phyloP scores from a whole-genome alignment of 2,797 vertebrate genomes.

The Fundulus diaphanus region DNA sequence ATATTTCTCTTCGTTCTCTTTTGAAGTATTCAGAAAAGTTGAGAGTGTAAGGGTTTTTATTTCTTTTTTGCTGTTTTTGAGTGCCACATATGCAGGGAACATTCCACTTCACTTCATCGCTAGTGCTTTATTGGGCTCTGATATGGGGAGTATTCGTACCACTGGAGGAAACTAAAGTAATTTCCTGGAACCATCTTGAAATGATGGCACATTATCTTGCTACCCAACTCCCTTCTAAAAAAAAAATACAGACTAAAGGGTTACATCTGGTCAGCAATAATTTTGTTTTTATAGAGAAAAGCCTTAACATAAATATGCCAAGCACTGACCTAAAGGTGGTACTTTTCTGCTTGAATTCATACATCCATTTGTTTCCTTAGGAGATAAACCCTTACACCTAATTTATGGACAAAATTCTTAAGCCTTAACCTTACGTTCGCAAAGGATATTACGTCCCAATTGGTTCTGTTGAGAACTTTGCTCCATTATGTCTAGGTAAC shows the following conservation, averaged over 20 bases:
- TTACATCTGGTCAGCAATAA: constrained; percentile 47
- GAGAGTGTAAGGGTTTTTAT: constrained; percentile 30
- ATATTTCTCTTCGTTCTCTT: constrained; percentile 12
- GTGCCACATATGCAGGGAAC: constrained; percentile 33
- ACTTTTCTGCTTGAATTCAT: constrained; percentile 29
- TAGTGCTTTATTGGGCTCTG: constrained; percentile 63
- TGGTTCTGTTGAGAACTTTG: not conserved
- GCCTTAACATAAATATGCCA: constrained; percentile 29
- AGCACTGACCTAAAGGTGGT: constrained; percentile 7
- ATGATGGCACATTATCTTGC: constrained; percentile 59
- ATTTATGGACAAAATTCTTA: not conserved
- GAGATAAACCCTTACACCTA: not conserved
- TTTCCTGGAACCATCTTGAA: constrained; percentile 60
- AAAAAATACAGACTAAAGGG: constrained; percentile 33
- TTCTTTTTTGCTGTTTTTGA: constrained; percentile 19
- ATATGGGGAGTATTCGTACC: constrained; percentile 49
- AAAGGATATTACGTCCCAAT: not conserved
- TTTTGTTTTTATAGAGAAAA: constrained; percentile 50
- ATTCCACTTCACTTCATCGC: constrained; percentile 44
- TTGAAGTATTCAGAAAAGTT: constrained; percentile 31
- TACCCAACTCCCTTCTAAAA: constrained; percentile 22
- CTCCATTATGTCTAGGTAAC: not conserved
- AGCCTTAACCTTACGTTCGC: not conserved
- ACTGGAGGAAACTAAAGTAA: constrained; percentile 56
- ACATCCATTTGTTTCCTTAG: constrained; percentile 22